Evolutionary conservation across 2,797 vertebrate species (phyloP).

Genomic region (Scleropages formosus): DNA sequence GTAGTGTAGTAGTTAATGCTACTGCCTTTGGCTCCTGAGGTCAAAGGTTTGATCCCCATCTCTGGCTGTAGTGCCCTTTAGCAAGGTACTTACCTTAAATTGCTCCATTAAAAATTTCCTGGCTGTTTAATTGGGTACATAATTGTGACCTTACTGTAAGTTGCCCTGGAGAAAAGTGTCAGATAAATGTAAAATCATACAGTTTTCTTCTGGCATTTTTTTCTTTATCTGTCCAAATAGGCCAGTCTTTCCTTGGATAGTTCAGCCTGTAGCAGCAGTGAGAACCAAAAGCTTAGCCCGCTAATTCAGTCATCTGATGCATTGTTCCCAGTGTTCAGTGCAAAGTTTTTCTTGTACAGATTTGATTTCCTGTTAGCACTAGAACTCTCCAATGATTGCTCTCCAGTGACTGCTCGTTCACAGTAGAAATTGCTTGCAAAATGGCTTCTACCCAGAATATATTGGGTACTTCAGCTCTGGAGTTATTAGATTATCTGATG

Average conservation of each 20-base stretch:
- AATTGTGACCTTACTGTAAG: no score
- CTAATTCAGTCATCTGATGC: conserved; percentile 29
- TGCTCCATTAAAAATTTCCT: no score
- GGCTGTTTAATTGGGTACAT: no score
- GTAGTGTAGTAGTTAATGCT: no score
- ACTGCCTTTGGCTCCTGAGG: no score
- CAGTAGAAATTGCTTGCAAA: conserved; percentile 38
- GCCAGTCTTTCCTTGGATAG: conserved; percentile 7
- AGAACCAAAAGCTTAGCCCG: conserved; percentile 40
- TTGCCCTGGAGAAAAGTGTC: no score
- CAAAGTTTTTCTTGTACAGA: background rate
- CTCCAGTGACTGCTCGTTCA: conserved; percentile 46
- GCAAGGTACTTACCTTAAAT: no score
- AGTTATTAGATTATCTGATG: no score
- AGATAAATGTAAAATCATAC: background rate
- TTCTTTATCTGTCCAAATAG: background rate
- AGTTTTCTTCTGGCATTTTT: background rate
- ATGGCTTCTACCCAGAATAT: background rate
- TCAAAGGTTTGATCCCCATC: no score
- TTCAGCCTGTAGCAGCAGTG: conserved; percentile 40
- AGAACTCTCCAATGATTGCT: conserved; percentile 42
- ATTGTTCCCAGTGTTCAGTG: background rate
- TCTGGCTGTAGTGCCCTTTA: no score
- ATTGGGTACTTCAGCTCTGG: conserved; percentile 11
- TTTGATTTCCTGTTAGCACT: conserved; percentile 50